phyloP scores from a whole-genome alignment of 1,140 invertebrate species.

The Teleogryllus occipitalis region DNA sequence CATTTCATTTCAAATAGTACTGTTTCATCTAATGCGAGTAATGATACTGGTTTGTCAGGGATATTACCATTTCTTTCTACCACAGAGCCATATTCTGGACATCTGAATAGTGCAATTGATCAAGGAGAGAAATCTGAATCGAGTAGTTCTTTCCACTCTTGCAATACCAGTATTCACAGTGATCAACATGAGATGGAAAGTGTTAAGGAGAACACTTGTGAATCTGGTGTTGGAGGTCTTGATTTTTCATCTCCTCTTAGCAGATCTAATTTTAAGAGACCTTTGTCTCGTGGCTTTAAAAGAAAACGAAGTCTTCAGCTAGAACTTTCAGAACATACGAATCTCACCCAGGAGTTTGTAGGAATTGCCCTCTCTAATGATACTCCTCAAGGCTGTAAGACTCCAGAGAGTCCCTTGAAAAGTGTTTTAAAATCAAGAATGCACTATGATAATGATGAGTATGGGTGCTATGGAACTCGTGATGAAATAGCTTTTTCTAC shows the following conservation, averaged over 20 bases:
- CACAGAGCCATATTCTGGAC: not conserved
- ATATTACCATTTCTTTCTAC: not conserved
- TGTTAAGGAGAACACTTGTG: not conserved
- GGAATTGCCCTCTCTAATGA: not conserved
- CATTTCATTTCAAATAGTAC: not conserved
- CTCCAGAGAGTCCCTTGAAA: conserved; percentile 22
- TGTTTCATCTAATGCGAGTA: not conserved
- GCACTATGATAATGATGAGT: not conserved
- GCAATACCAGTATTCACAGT: not conserved
- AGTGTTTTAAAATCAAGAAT: conserved; percentile 27
- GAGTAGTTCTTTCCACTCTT: not conserved
- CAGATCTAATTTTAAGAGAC: not conserved
- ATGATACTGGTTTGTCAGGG: not conserved
- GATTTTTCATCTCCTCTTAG: not conserved
- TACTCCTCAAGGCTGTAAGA: not conserved
- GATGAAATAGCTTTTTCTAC: conserved; percentile 62
- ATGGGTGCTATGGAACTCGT: conserved; percentile 16
- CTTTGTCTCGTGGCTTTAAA: not conserved
- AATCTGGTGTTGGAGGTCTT: not conserved
- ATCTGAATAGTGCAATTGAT: not conserved
- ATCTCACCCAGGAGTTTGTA: not conserved
- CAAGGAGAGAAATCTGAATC: not conserved
- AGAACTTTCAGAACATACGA: not conserved
- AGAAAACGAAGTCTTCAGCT: not conserved
- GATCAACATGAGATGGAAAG: not conserved